Evolutionary conservation across 2,113 vertebrate species (phyloP).

Genomic region (Trichechus manatus): DNA sequence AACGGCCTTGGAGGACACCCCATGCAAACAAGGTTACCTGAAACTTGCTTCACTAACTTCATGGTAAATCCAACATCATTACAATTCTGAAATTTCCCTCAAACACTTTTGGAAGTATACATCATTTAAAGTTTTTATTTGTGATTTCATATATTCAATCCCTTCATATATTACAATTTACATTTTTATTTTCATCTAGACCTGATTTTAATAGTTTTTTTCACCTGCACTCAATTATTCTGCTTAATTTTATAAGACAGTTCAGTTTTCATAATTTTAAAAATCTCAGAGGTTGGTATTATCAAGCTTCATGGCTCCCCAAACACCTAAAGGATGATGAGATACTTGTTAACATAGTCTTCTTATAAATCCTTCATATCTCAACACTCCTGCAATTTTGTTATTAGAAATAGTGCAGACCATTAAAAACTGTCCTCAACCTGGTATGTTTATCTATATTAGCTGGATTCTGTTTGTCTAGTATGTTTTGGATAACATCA

Average conservation of each 20-base stretch:
- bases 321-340: neutral
- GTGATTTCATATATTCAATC: neutral
- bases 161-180: neutral
- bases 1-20: neutral
- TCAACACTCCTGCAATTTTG: neutral
- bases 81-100: neutral
- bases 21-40: neutral
- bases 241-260: neutral
- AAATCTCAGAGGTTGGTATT: neutral
- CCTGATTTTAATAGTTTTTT: neutral
- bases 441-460: neutral
- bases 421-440: neutral
- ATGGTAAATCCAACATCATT: neutral
- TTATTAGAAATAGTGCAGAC: neutral
- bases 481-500: neutral
- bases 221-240: neutral
- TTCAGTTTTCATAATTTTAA: neutral
- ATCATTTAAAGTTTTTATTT: neutral
- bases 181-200: neutral
- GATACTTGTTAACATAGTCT: neutral
- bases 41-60: neutral
- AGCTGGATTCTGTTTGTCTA: neutral
- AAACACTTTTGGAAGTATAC: constrained; percentile 30
- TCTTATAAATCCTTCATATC: neutral
- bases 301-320: neutral